Evolutionary conservation across 2,113 vertebrate species (phyloP), one percentile per base, ranked within the genome.

Genomic region (Anas platyrhynchos): DNA sequence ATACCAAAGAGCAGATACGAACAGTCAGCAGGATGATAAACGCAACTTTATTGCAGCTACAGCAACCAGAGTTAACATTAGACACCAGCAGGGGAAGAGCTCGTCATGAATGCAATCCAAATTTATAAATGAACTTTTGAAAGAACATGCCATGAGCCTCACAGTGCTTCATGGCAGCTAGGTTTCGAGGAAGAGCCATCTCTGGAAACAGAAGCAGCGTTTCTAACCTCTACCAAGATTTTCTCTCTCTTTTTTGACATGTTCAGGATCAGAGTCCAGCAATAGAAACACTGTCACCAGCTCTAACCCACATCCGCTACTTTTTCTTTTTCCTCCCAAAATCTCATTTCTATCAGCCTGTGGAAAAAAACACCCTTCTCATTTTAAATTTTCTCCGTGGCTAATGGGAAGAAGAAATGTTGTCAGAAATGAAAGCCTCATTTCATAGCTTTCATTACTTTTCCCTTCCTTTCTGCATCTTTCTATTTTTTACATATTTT

Each of bases 131-230:
- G 55, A 85, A 32, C 62, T 77, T 13, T 2, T 63, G 55, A 83
- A 72, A 50, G 34, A 26, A 15, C 2, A 1, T 4, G 29, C 34
- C 2, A 1, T 5, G 36, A 32, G 32, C 52, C 55, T 91, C 52
- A 1, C 14, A 6, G 71, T 2, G 3, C 31, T 31, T 55, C 5
- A 4, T 25, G 65, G 55, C 46, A 69, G 79, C 3, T 0, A 0
- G 1, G 38, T 54, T 86, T 66, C 2, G 1, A 91, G 80, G 43
- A 68, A 93, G 16, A 93, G 12, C 16, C 52, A 8, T 5, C 48
- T 61, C 69, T 81, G 48, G 31, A 55, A 83, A 50, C 2, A 41
- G 4, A 14, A 11, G 71, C 52, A 5, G 67, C 8, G 16, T 44
- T 58, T 86, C 55, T 52, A 56, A 4, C 3, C 20, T 68, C 73